Evolutionary conservation across 53 echinoderm and acorn worm genomes (phyloP).

Genomic region (Antedon mediterranea): DNA sequence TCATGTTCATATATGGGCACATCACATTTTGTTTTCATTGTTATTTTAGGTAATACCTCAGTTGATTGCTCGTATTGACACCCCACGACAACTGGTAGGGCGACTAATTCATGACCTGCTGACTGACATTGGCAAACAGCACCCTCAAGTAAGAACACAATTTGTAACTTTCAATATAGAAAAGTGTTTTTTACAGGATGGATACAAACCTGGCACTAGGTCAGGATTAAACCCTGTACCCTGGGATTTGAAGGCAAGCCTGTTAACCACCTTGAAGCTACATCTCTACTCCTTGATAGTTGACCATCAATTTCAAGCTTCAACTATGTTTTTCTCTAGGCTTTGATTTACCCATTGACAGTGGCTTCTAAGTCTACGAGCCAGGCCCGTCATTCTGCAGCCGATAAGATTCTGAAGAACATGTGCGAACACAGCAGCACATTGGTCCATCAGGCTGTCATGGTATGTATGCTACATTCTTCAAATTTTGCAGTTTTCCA

Average conservation of each 20-base stretch:
- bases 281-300: neutral
- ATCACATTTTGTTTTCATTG: neutral
- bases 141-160: slow-evolving; percentile 92
- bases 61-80: slow-evolving; percentile 90
- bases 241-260: no score
- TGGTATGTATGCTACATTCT: slow-evolving; percentile 68
- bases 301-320: neutral
- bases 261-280: no score
- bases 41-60: slow-evolving; percentile 79
- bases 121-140: slow-evolving; percentile 95
- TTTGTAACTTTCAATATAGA: no score
- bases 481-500: no score
- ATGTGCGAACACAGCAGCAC: slow-evolving; percentile 94
- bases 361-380: slow-evolving; percentile 96
- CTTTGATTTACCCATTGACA: slow-evolving; percentile 87
- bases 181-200: no score
- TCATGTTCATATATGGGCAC: no score
- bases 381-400: slow-evolving; percentile 77
- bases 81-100: slow-evolving; percentile 79
- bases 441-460: slow-evolving; percentile 79
- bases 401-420: slow-evolving; percentile 87
- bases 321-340: slow-evolving; percentile 23
- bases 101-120: slow-evolving; percentile 73
- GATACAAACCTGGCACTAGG: no score
- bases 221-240: no score